Percentiles rank a stretch among this genome's conserved stretches.
These are phyloP conservation scores for Rynchops niger DNA, from an alignment of 2,113 vertebrate genomes.

Conservation along the genomic window DNA sequence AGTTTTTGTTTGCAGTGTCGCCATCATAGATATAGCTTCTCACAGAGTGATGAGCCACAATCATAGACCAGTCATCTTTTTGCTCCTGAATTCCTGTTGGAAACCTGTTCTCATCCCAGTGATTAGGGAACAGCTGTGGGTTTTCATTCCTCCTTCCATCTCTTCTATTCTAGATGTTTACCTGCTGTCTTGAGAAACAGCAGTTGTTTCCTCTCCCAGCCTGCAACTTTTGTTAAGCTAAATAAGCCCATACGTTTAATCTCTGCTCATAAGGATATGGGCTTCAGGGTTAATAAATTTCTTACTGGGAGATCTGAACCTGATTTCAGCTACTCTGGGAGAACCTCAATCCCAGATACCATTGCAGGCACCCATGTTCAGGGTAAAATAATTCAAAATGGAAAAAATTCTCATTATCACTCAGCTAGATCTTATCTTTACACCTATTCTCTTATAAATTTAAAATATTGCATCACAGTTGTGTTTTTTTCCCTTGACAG, in stretches of 20 bases:
- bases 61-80: background rate
- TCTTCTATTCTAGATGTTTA: background rate
- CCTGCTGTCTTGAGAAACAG: background rate
- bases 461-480: background rate
- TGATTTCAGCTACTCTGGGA: background rate
- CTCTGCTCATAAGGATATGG: background rate
- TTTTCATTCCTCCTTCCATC: background rate
- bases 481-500: background rate
- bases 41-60: background rate
- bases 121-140: background rate
- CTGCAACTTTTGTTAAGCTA: background rate
- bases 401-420: background rate
- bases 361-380: background rate
- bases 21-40: accelerated
- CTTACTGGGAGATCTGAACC: background rate
- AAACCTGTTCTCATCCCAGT: background rate
- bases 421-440: background rate
- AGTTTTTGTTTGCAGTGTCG: background rate
- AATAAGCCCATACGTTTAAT: background rate
- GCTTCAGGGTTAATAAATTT: background rate
- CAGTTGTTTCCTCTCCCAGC: background rate
- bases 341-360: background rate
- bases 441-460: background rate
- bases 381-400: background rate
- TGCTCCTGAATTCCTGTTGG: background rate